Percentiles rank a stretch among this genome's conserved stretches.
phyloP scores from a whole-genome alignment of 2,888 invertebrate genomes.

The Encarsia formosa region DNA sequence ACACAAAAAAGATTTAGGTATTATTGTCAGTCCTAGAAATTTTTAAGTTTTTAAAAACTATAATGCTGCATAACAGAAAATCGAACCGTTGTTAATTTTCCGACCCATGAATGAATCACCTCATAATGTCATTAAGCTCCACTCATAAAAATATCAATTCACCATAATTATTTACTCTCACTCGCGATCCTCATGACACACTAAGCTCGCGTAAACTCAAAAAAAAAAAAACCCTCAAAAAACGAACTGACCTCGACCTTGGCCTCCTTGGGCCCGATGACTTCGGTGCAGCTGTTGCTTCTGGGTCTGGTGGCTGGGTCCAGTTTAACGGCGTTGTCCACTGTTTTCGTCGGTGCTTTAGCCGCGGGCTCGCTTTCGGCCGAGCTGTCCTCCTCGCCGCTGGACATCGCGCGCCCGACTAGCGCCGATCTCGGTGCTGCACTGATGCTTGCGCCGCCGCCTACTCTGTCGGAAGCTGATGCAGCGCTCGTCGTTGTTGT shows the following conservation, averaged over 20 bases:
- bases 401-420: slow-evolving; percentile 45
- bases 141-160: too few species aligned
- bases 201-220: not conserved
- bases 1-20: too few species aligned
- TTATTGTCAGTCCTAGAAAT: too few species aligned
- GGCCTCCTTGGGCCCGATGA: not conserved
- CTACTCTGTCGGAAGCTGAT: slow-evolving; percentile 6
- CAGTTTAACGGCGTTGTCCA: not conserved
- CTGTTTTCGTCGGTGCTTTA: not conserved
- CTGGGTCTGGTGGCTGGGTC: not conserved
- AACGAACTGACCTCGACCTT: slow-evolving; percentile 12
- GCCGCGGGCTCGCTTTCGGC: slow-evolving; percentile 33
- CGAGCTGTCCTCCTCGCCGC: slow-evolving; percentile 44
- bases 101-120: too few species aligned
- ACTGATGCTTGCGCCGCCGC: slow-evolving; percentile 2
- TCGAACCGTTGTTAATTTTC: too few species aligned
- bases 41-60: too few species aligned
- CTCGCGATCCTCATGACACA: too few species aligned
- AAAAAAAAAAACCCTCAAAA: not conserved
- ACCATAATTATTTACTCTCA: too few species aligned
- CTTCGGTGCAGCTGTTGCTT: slow-evolving; percentile 4
- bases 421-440: slow-evolving; percentile 20
- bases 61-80: too few species aligned
- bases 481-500: not conserved
- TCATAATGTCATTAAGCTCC: too few species aligned